phyloP scores from a whole-genome alignment of 2,113 vertebrate genomes.

The Falco punctatus region DNA sequence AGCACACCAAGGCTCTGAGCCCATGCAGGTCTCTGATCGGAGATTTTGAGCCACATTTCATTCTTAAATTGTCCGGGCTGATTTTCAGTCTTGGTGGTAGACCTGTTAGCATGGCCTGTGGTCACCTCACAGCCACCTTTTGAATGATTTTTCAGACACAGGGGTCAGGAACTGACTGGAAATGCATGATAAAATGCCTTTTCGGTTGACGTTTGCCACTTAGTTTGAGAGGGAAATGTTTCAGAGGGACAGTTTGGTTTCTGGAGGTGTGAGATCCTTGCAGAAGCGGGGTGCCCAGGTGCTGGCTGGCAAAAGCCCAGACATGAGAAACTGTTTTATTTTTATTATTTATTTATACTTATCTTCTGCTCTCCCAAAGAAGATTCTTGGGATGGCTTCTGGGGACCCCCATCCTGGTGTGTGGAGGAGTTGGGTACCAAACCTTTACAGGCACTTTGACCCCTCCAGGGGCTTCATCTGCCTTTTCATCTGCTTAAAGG shows the following conservation, averaged over 20 bases:
- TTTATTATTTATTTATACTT: not conserved
- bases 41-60: not conserved
- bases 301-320: not conserved
- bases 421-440: not conserved
- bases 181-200: not conserved
- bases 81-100: not conserved
- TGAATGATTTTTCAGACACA: not conserved
- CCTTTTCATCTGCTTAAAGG: not conserved
- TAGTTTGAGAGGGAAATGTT: not conserved
- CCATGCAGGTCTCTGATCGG: not conserved
- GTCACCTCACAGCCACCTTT: not conserved
- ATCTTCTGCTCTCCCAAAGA: not conserved
- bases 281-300: not conserved
- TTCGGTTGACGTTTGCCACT: not conserved
- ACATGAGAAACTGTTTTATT: not conserved
- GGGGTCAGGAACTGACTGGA: not conserved
- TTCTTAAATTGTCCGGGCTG: not conserved
- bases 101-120: not conserved
- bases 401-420: rapidly evolving
- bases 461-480: not conserved
- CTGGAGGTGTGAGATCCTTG: not conserved
- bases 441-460: not conserved
- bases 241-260: not conserved
- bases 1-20: not conserved
- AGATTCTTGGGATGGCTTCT: not conserved